A percentile compares a stretch with the other conserved stretches of the same genome.
Evolutionary conservation across 2,113 vertebrate genomes (phyloP).

Genomic region (Carassius carassius): DNA sequence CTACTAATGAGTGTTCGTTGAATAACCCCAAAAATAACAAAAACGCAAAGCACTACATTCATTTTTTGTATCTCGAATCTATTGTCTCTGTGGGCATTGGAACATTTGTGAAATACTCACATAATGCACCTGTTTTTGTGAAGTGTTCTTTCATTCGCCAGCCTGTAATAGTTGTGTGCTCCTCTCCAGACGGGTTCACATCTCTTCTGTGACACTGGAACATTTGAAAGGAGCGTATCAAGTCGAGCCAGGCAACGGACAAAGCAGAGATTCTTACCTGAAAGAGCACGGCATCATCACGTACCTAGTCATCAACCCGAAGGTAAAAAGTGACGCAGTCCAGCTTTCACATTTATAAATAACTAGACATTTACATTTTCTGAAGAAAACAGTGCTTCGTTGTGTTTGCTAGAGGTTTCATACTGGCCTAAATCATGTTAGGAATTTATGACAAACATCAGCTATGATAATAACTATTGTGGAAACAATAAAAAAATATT

Average conservation of each 20-base stretch:
- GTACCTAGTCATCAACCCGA: slow-evolving; percentile 96
- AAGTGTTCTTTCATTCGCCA: slow-evolving; percentile 26
- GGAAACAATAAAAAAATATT: background rate
- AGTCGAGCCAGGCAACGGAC: slow-evolving; percentile 91
- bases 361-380: background rate
- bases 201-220: slow-evolving; percentile 93
- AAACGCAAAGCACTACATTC: slow-evolving; percentile 26
- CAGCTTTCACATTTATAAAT: background rate
- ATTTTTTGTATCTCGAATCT: slow-evolving; percentile 25
- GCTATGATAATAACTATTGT: background rate
- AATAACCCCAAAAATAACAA: background rate
- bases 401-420: background rate
- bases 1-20: slow-evolving; percentile 41
- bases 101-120: slow-evolving; percentile 27
- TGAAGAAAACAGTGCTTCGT: background rate
- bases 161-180: slow-evolving; percentile 22
- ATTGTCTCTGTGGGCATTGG: slow-evolving; percentile 23
- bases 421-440: background rate
- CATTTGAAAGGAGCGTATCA: slow-evolving; percentile 94
- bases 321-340: slow-evolving; percentile 73
- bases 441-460: background rate
- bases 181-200: slow-evolving; percentile 91
- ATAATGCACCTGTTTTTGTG: slow-evolving; percentile 41
- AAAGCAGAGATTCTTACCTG: slow-evolving; percentile 89
- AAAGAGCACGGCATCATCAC: slow-evolving; percentile 92